Evolutionary conservation across 1,140 invertebrate genomes (phyloP).

Genomic region (Bombus picipes): DNA sequence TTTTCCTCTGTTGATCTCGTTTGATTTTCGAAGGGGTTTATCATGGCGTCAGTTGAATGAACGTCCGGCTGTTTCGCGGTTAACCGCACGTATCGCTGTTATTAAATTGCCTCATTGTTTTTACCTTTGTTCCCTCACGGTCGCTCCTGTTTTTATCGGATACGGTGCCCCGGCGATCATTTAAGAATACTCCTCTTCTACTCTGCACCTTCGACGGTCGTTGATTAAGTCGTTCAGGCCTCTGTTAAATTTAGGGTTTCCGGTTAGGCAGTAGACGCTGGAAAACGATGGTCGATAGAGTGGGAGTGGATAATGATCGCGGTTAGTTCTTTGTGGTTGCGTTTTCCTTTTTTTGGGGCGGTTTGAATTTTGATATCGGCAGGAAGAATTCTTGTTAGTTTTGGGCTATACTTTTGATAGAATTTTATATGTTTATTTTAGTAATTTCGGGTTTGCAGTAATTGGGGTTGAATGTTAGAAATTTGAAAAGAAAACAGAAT

Average conservation of each 20-base stretch:
- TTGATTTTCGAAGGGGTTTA: background rate
- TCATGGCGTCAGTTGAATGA: background rate
- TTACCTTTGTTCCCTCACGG: constrained; percentile 26
- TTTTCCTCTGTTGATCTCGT: too few species aligned
- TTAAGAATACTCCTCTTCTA: background rate
- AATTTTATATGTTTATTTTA: too few species aligned
- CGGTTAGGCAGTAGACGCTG: background rate
- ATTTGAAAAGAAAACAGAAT: too few species aligned
- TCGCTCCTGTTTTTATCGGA: constrained; percentile 41
- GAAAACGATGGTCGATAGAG: background rate
- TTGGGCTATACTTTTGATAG: background rate
- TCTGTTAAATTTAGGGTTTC: constrained; percentile 17
- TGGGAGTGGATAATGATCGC: background rate
- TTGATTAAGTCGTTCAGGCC: constrained; percentile 24
- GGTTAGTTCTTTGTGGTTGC: background rate
- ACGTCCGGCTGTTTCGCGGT: constrained; percentile 15
- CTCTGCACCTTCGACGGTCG: background rate
- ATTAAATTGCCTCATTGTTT: constrained; percentile 74
- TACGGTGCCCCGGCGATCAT: background rate
- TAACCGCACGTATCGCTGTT: constrained; percentile 50
- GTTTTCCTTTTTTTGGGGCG: background rate
- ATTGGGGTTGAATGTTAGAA: background rate
- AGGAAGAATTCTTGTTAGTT: background rate
- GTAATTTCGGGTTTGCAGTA: background rate
- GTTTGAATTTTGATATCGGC: background rate